Evolutionary conservation across 2,888 invertebrate genomes (phyloP).

Genomic region (Pterostichus niger): DNA sequence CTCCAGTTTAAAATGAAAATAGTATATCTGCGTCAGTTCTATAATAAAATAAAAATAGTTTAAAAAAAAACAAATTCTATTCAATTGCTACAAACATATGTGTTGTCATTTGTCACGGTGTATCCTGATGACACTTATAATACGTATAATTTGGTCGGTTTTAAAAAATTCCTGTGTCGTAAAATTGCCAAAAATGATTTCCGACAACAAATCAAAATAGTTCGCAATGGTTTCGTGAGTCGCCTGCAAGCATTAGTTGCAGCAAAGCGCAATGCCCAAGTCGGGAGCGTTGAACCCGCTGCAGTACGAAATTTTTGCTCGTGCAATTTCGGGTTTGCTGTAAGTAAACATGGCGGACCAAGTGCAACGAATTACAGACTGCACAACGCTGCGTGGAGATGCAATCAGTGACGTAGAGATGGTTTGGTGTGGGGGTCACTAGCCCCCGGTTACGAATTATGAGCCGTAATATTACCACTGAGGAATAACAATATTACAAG

Average conservation of each 20-base stretch:
- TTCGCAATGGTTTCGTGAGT: not conserved
- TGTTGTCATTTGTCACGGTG: no score
- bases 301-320: constrained; percentile 4
- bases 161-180: not conserved
- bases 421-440: not conserved
- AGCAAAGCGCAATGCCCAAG: not conserved
- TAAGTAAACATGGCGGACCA: constrained; percentile 13
- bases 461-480: no score
- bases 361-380: constrained; percentile 22
- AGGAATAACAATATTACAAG: no score
- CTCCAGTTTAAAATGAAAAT: no score
- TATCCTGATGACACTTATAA: not conserved
- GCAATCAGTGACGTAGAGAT: constrained; percentile 3
- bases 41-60: no score
- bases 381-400: not conserved
- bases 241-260: not conserved
- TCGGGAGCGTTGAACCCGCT: not conserved
- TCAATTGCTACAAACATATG: no score
- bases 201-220: constrained; percentile 9
- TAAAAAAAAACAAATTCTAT: no score
- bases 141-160: not conserved
- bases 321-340: constrained; percentile 8
- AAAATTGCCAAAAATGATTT: not conserved
- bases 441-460: not conserved
- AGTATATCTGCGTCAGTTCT: no score